These are phyloP conservation scores for Gambelia wislizenii DNA, from an alignment of 2,797 vertebrate genomes.

Conservation along the genomic window DNA sequence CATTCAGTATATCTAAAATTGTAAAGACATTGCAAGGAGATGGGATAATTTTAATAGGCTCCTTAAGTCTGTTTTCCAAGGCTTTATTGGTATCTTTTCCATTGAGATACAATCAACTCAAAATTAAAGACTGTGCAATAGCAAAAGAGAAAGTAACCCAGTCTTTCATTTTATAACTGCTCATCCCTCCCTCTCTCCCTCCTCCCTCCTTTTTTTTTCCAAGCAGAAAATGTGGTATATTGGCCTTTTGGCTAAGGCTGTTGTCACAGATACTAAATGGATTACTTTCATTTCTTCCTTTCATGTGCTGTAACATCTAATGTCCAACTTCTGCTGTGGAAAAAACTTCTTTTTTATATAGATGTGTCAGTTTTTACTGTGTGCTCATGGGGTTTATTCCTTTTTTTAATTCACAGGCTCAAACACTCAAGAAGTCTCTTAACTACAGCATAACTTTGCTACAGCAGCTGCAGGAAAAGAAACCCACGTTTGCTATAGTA, in stretches of 20 bases:
- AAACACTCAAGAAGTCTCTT: fast-evolving
- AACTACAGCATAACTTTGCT: background rate
- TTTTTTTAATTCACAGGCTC: background rate
- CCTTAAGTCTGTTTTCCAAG: background rate
- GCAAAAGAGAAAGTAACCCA: constrained; percentile 3
- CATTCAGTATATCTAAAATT: background rate
- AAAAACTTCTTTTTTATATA: constrained; percentile 8
- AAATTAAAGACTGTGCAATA: background rate
- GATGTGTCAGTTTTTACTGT: background rate
- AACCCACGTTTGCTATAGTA: background rate
- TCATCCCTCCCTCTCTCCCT: background rate
- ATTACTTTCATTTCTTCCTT: constrained; percentile 32
- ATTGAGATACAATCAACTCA: background rate
- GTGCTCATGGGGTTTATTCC: constrained; percentile 3
- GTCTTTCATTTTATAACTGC: constrained; percentile 29
- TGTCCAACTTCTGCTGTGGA: constrained; percentile 4
- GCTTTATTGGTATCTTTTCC: fast-evolving
- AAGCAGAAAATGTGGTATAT: constrained; percentile 12
- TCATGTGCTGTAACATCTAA: constrained; percentile 23
- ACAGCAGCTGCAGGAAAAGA: constrained; percentile 27
- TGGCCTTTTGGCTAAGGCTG: constrained; percentile 23
- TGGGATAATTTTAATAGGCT: background rate
- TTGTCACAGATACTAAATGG: constrained; percentile 29
- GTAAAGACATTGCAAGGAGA: background rate
- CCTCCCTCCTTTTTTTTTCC: background rate